phyloP scores from a whole-genome alignment of 92 coral and sea anemone genomes.

The Porites divaricata region DNA sequence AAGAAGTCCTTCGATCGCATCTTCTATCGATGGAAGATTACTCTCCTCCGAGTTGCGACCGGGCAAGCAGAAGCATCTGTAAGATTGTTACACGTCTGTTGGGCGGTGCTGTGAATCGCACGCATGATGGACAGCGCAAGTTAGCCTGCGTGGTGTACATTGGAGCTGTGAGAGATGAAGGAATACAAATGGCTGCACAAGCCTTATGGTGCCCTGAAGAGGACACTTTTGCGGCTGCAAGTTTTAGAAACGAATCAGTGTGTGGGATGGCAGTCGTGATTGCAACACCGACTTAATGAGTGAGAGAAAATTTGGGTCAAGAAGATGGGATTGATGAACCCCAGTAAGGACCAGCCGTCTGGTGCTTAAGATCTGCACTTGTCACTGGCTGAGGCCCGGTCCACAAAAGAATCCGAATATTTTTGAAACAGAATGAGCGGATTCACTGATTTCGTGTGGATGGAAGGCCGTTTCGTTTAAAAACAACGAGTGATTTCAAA shows the following conservation, averaged over 20 bases:
- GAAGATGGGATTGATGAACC: no score
- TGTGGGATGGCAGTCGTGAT: slow-evolving; percentile 63
- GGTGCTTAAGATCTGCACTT: no score
- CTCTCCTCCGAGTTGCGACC: slow-evolving; percentile 30
- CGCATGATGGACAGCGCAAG: slow-evolving; percentile 40
- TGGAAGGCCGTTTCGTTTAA: no score
- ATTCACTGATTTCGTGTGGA: no score
- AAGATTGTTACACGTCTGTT: slow-evolving; percentile 25
- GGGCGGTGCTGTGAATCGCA: background rate
- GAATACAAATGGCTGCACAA: slow-evolving; percentile 57
- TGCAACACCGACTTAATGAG: slow-evolving; percentile 20
- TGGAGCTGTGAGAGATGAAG: slow-evolving; percentile 68
- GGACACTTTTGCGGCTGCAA: slow-evolving; percentile 59
- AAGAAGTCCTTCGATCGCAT: slow-evolving; percentile 42
- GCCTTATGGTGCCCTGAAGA: slow-evolving; percentile 70
- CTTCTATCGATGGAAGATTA: slow-evolving; percentile 31
- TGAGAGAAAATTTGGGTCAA: no score
- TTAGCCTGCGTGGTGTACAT: slow-evolving; percentile 65
- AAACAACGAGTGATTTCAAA: no score
- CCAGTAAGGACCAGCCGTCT: no score
- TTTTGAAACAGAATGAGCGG: no score
- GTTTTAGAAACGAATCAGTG: slow-evolving; percentile 52
- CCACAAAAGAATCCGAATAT: no score
- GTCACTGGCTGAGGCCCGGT: no score
- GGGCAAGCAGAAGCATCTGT: slow-evolving; percentile 27